Base-by-base conservation (phyloP, 2,797 vertebrate species). In the Tapera naevia region DNA sequence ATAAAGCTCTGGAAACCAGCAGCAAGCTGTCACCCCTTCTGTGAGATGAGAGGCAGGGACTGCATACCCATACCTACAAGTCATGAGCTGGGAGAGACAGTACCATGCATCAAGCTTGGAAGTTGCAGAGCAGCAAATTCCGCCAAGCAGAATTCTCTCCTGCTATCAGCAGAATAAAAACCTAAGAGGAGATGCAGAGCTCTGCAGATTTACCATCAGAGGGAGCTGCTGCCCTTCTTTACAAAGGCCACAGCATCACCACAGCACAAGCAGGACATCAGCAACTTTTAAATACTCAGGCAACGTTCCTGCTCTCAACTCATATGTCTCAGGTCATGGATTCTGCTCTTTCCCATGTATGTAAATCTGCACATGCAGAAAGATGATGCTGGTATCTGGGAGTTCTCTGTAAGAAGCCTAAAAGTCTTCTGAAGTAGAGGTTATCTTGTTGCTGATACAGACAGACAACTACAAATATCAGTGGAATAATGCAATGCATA, bases 181-280 rank as follows among this genome's bases (percentile, higher is more conserved):
- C 37, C 9, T 7, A 56, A 37, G 2, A 27, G 43, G 19, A 89
- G 45, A 67, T 15, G 32, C 13, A 81, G 32, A 88, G 70, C 45
- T 89, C 48, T 93, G 79, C 86, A 94, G 71, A 69, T 35, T 86
- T 58, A 67, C 97, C 97, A 95, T 95, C 86, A 97, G 97, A 97
- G 97, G 97, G 97, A 96, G 97, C 96, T 96, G 94, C 95, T 95
- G 93, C 58, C 88, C 84, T 97, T 96, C 91, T 70, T 73, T 82
- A 94, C 24, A 35, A 69, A 46, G 72, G 67, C 50, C 33, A 70
- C 50, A 71, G 79, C 28, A 58, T 9, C 58, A 45, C 9, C 41
- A 39, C 16, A 64, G n/a, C 78, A 50, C 62, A 58, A 7, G 19
- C 27, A 91, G 64, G 76, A 85, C 74, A 41, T 2, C 0, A 1